Evolutionary conservation across 2,888 invertebrate genomes (phyloP).

Genomic region (Rotaria magnacalcarata): DNA sequence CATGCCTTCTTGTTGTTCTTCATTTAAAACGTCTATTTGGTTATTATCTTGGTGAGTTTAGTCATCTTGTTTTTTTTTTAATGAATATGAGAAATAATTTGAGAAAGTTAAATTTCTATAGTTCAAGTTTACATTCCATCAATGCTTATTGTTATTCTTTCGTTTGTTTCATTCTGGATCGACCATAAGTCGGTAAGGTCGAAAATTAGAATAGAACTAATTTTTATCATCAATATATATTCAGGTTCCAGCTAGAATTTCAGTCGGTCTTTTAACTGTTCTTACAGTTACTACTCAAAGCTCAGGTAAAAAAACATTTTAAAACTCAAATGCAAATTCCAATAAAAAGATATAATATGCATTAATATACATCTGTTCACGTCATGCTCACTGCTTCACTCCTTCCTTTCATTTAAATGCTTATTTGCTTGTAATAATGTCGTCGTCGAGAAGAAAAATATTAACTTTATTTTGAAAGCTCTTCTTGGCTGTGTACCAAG

Average conservation of each 20-base stretch:
- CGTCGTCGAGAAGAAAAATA: not conserved
- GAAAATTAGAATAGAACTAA: not conserved
- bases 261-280: slow-evolving; percentile 46
- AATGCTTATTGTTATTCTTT: slow-evolving; percentile 42
- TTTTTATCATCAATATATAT: not conserved
- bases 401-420: not conserved
- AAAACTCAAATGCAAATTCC: not conserved
- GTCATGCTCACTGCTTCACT: not conserved
- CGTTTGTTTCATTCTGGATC: slow-evolving; percentile 46
- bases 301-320: slow-evolving; percentile 42
- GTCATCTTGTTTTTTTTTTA: not conserved
- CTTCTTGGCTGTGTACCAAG: not conserved
- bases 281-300: slow-evolving; percentile 47
- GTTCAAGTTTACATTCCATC: slow-evolving; percentile 46
- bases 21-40: slow-evolving; percentile 46
- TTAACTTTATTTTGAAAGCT: not conserved
- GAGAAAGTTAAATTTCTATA: not conserved
- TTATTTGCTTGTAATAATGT: not conserved
- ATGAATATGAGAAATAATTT: not conserved
- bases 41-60: slow-evolving; percentile 42
- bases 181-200: slow-evolving; percentile 45
- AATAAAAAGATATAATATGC: not conserved
- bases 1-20: slow-evolving; percentile 44
- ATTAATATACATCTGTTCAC: not conserved
- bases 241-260: slow-evolving; percentile 46